Evolutionary conservation across 1,140 invertebrate genomes (phyloP), one percentile per base, ranked within the genome.

Genomic region (Leguminivora glycinivorella): DNA sequence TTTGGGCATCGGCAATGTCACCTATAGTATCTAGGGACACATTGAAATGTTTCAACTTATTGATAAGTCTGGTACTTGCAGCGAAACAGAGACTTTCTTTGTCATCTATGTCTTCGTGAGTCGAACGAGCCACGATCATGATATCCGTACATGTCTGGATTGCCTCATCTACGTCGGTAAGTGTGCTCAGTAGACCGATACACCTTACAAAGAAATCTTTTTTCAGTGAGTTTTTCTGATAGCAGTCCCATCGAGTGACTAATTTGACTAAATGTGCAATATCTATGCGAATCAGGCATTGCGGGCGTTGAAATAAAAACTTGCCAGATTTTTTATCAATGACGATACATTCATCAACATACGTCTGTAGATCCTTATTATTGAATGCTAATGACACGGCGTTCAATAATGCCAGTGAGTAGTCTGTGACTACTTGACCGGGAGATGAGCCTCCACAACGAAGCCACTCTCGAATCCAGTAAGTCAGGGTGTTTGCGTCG

Each of bases 11-110:
- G 5, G 5, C 1, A 31, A 31, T 6, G 29, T 31, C 29, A 6
- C 29, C 29, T 7, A n/a, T n/a, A n/a, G 29, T 6, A 24, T 56
- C 52, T 24, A 22, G 52, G n/a, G 52, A 10, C 9, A 56, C 1
- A 56, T 56, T 56, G 52, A 22, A 56, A 2, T 19, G 22, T 22
- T 56, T 56, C 52, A 56, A 56, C 6, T n/a, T 12, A 19, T 56
- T 24, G 6, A 56, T 5, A 19, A 56, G 17, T 19, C 52, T 19
- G 1, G 52, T 24, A 19, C 7, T 9, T 12, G 52, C 52, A 22
- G 52, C 52, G 52, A 56, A 56, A 56, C 52, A 56, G n/a, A 22
- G 17, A 56, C 52, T 56, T 56, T 40, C 17, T 56, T 56, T 56
- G 52, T 56, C 52, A 4, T 56, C 52, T 7, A 56, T 22, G 17